Evolutionary conservation across 2,797 vertebrate species (phyloP).

Genomic region (Hephaestus fuliginosus): DNA sequence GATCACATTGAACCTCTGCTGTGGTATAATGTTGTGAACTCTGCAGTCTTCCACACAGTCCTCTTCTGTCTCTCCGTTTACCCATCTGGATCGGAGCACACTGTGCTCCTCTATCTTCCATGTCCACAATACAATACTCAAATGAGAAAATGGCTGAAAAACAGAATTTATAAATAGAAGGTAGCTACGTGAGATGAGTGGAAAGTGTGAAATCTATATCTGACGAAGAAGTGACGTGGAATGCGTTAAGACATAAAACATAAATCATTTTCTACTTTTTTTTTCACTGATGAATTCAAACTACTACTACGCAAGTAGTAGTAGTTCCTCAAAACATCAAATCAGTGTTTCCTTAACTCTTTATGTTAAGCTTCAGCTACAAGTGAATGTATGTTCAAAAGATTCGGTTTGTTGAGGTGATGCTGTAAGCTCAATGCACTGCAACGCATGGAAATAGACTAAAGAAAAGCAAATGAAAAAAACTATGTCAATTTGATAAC

Average conservation of each 20-base stretch:
- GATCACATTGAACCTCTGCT: conserved; percentile 57
- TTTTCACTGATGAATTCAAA: background rate
- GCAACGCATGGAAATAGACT: too few relatives aligned
- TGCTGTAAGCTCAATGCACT: background rate
- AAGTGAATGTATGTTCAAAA: background rate
- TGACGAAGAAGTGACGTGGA: background rate
- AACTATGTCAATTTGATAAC: too few relatives aligned
- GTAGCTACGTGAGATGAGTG: too few relatives aligned
- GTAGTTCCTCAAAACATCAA: background rate
- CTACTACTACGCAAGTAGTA: background rate
- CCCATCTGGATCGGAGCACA: conserved; percentile 26
- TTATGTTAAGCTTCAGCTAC: background rate
- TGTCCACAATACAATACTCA: conserved; percentile 31
- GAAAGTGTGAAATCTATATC: background rate
- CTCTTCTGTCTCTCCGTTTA: background rate
- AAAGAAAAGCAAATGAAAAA: too few relatives aligned
- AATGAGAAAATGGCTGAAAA: conserved; percentile 22
- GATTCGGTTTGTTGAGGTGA: background rate
- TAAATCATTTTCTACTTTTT: background rate
- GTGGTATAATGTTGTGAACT: conserved; percentile 43
- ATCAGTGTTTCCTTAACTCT: background rate
- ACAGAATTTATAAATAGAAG: background rate
- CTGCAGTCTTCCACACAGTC: conserved; percentile 26
- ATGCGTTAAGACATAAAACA: background rate
- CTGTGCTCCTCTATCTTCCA: conserved; percentile 27